Evolutionary conservation across 2,797 vertebrate species (phyloP).

Genomic region (Orestias chungarensis): DNA sequence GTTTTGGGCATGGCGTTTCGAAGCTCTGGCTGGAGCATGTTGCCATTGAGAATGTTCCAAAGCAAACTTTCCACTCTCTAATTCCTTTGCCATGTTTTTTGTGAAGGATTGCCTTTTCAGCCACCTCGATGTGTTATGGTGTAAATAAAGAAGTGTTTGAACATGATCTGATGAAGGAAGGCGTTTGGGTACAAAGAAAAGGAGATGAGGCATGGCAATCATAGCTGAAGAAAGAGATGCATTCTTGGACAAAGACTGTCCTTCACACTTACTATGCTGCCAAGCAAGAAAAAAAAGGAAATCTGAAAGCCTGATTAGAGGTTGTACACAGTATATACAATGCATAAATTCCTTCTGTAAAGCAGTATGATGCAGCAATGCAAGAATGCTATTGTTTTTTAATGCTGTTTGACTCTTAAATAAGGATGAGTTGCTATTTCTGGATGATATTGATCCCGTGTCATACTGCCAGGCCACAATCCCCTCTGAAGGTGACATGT

Average conservation of each 20-base stretch:
- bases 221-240: slow-evolving; percentile 50
- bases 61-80: slow-evolving; percentile 72
- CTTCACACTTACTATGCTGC: slow-evolving; percentile 59
- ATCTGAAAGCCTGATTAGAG: slow-evolving; percentile 63
- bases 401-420: slow-evolving; percentile 45
- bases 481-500: slow-evolving; percentile 46
- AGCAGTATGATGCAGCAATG: slow-evolving; percentile 47
- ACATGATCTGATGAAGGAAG: slow-evolving; percentile 54
- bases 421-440: slow-evolving; percentile 56
- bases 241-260: slow-evolving; percentile 56
- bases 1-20: slow-evolving; percentile 60
- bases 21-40: slow-evolving; percentile 63
- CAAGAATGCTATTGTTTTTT: slow-evolving; percentile 65
- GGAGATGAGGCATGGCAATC: slow-evolving; percentile 59
- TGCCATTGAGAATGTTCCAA: slow-evolving; percentile 74
- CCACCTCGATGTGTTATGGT: slow-evolving; percentile 51
- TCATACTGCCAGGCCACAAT: slow-evolving; percentile 31
- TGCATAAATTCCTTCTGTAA: slow-evolving; percentile 32
- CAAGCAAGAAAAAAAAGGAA: slow-evolving; percentile 43
- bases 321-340: slow-evolving; percentile 36
- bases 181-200: slow-evolving; percentile 53
- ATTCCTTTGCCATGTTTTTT: slow-evolving; percentile 56
- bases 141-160: slow-evolving; percentile 71
- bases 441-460: slow-evolving; percentile 30
- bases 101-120: slow-evolving; percentile 56